Conservation (phyloP, 1,140 invertebrate genomes). For the Drosophila chauvacae region DNA sequence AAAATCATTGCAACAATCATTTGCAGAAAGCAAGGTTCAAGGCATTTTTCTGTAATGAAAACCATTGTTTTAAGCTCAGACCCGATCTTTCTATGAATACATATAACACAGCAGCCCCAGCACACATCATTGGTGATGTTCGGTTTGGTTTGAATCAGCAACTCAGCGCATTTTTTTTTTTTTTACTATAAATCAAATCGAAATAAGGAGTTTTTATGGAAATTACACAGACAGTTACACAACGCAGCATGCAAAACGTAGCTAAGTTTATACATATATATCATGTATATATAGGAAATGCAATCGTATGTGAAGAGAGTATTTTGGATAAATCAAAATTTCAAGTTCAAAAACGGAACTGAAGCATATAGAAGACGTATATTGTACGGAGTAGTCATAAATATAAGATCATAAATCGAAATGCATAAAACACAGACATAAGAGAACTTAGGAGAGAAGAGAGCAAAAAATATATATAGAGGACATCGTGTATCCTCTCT, state of each 20-base stretch:
- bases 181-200: slow-evolving; percentile 50
- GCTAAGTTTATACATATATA: slow-evolving; percentile 27
- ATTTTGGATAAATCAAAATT: slow-evolving; percentile 43
- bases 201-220: slow-evolving; percentile 36
- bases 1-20: neutral
- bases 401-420: slow-evolving; percentile 59
- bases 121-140: slow-evolving; percentile 44
- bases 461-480: slow-evolving; percentile 39
- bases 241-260: slow-evolving; percentile 52
- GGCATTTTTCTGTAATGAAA: neutral
- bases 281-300: slow-evolving; percentile 4
- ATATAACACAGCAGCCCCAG: slow-evolving; percentile 45
- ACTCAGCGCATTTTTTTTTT: neutral
- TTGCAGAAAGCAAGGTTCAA: neutral
- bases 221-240: slow-evolving; percentile 49
- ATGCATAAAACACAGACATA: slow-evolving; percentile 51
- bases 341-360: slow-evolving; percentile 64
- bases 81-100: neutral
- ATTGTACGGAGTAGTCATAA: slow-evolving; percentile 36
- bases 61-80: neutral
- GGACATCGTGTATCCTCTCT: slow-evolving; percentile 32
- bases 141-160: slow-evolving; percentile 25
- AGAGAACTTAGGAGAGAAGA: slow-evolving; percentile 55
- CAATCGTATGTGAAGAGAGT: slow-evolving; percentile 6
- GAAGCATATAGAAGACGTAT: slow-evolving; percentile 53